phyloP scores from a whole-genome alignment of 2,888 invertebrate species.

The Drosophila aldrichi region DNA sequence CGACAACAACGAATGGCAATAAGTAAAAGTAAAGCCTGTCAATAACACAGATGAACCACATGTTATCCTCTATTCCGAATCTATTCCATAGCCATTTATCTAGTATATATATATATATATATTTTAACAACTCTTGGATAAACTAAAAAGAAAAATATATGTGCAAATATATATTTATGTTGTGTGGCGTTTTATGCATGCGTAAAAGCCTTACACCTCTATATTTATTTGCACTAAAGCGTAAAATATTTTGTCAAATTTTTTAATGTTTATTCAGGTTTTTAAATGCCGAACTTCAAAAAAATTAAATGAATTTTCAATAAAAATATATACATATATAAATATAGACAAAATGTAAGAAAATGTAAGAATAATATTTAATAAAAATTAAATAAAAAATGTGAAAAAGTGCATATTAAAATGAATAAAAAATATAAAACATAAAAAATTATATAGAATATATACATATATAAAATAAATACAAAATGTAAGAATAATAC shows the following conservation, averaged over 20 bases:
- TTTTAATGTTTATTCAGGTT: not conserved
- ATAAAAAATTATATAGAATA: not conserved
- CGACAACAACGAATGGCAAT: conserved; percentile 33
- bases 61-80: conserved; percentile 17
- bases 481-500: too few relatives aligned
- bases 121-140: not conserved
- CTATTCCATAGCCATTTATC: not conserved
- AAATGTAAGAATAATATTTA: too few relatives aligned
- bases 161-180: not conserved
- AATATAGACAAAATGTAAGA: too few relatives aligned
- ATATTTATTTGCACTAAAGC: not conserved
- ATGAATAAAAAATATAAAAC: too few relatives aligned
- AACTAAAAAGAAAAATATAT: not conserved
- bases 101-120: conserved; percentile 10
- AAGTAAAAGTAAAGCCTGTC: conserved; percentile 8
- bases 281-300: too few relatives aligned
- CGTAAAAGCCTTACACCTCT: not conserved
- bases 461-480: too few relatives aligned
- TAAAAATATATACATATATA: not conserved
- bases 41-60: not conserved
- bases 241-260: not conserved
- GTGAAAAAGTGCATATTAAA: too few relatives aligned
- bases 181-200: not conserved
- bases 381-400: too few relatives aligned
- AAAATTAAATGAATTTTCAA: not conserved